A percentile compares a stretch with the other conserved stretches of the same genome.
Conservation (phyloP, 1,140 invertebrate species). For the Agraylea sexmaculata region DNA sequence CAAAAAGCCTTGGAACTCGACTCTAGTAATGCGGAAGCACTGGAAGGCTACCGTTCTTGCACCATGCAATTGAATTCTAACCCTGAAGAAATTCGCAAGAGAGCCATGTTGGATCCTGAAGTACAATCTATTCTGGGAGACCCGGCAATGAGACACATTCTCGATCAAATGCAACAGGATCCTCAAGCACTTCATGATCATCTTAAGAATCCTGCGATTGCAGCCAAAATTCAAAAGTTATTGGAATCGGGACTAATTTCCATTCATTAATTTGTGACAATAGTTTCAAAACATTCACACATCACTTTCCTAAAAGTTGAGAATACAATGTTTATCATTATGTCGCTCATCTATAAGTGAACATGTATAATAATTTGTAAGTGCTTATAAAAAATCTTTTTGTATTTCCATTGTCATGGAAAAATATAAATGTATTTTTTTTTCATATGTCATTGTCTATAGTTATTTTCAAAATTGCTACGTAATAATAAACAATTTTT, state of each 20-base stretch:
- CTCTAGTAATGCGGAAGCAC: slow-evolving; percentile 83
- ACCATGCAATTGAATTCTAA: slow-evolving; percentile 72
- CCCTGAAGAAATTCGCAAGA: slow-evolving; percentile 84
- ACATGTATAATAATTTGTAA: no score
- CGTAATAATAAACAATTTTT: no score
- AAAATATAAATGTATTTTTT: no score
- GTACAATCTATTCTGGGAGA: slow-evolving; percentile 90
- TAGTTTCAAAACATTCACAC: no score
- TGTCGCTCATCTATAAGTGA: no score
- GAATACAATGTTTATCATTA: no score
- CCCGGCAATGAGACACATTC: slow-evolving; percentile 97
- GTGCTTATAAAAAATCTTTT: no score
- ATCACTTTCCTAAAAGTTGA: no score
- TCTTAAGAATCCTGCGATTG: slow-evolving; percentile 93
- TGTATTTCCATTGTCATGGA: no score
- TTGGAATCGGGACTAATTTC: slow-evolving; percentile 90
- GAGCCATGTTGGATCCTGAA: slow-evolving; percentile 97
- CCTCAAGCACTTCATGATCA: slow-evolving; percentile 49
- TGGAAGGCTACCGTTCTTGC: slow-evolving; percentile 83
- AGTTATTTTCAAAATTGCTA: no score
- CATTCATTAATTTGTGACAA: slow-evolving; percentile 77
- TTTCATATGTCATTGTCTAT: no score
- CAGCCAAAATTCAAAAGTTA: slow-evolving; percentile 93
- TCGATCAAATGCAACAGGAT: slow-evolving; percentile 90
- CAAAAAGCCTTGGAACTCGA: slow-evolving; percentile 93